Evolutionary conservation across 1,140 invertebrate genomes (phyloP).

Genomic region (Acromyrmex echinatior): DNA sequence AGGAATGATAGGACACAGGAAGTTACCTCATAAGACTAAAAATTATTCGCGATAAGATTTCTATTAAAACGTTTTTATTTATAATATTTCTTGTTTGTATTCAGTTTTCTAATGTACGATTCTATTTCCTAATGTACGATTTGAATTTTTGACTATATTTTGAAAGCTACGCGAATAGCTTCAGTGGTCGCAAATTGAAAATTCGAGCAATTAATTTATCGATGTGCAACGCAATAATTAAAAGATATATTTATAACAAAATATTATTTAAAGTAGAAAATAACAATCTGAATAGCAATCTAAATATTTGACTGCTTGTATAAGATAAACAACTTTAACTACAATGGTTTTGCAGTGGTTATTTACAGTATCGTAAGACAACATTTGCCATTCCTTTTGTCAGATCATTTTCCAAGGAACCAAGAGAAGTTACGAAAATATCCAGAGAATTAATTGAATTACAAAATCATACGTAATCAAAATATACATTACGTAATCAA

Average conservation of each 20-base stretch:
- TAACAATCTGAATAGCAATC: background rate
- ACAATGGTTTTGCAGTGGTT: background rate
- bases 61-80: background rate
- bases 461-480: background rate
- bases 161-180: too few species aligned
- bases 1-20: background rate
- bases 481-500: background rate
- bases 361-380: background rate
- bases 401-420: background rate
- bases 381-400: background rate
- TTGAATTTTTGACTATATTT: background rate
- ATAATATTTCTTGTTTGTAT: background rate
- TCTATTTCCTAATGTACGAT: background rate
- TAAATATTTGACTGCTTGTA: background rate
- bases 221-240: background rate
- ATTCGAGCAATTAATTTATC: background rate
- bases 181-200: background rate
- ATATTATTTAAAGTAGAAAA: background rate
- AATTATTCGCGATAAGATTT: background rate
- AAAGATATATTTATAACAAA: background rate
- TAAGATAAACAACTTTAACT: background rate
- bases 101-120: background rate
- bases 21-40: background rate
- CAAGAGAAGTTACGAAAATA: too few species aligned
- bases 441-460: background rate